Conservation (phyloP, 1,140 invertebrate species). For the Drosophila ironensis region DNA sequence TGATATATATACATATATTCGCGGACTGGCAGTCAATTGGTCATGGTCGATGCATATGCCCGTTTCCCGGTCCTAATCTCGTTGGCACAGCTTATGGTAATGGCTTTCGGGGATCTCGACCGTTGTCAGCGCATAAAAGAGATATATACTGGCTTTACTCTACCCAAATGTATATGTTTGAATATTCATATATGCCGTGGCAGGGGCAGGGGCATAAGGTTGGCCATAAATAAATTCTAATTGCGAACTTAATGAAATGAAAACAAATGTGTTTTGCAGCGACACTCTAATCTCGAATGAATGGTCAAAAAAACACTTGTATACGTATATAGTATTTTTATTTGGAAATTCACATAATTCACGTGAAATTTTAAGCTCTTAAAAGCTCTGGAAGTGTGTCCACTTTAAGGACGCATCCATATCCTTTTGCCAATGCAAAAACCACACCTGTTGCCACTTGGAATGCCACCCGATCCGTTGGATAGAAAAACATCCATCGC, state of each 20-base stretch:
- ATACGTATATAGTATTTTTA: no score
- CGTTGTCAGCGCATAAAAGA: conserved; percentile 36
- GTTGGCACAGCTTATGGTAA: conserved; percentile 66
- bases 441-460: conserved; percentile 30
- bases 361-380: neutral
- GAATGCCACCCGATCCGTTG: conserved; percentile 23
- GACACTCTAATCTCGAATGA: conserved; percentile 48
- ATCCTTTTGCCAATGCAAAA: neutral
- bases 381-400: neutral
- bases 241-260: conserved; percentile 76
- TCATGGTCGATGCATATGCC: conserved; percentile 55
- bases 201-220: neutral
- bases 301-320: conserved; percentile 20
- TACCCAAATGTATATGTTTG: conserved; percentile 11
- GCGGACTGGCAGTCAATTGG: conserved; percentile 60
- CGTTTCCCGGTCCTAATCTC: conserved; percentile 53
- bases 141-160: no score
- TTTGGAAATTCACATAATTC: neutral
- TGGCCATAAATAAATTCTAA: conserved; percentile 71
- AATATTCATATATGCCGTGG: conserved; percentile 22
- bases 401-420: neutral
- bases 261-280: conserved; percentile 57
- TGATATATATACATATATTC: conserved; percentile 46
- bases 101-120: conserved; percentile 41
- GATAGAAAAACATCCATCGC: conserved; percentile 8